Base-by-base conservation (phyloP, 2,888 invertebrate species). In the Urechis unicinctus region DNA sequence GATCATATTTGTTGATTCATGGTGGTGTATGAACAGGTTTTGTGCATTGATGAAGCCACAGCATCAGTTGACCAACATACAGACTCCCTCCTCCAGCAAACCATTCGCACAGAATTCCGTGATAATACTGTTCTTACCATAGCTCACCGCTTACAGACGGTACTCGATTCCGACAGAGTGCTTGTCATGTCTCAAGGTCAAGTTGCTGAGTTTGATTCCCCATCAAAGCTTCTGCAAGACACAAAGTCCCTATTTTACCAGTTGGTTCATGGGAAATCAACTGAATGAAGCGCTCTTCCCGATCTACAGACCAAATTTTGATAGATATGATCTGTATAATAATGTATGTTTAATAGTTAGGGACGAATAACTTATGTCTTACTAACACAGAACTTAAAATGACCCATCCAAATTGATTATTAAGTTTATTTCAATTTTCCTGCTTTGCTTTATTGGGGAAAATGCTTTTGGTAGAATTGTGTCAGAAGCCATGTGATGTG, bases 11-110 rank as follows among this genome's bases (percentile, higher is more conserved):
- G n/a, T n/a, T n/a, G n/a, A n/a, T n/a, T n/a, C n/a, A n/a, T n/a
- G n/a, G n/a, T n/a, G n/a, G n/a, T n/a, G n/a, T n/a, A 31, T 50
- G 22, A 9, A 3, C 64, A 76, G 77, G 67, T 77, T 36, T 55
- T 77, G 50, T 77, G 76, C 68, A 89, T 94, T 49, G 94, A 95
- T 77, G 94, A 95, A 80, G 94, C 92, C 24, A 94, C 93, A 0
- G 91, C 94, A 1, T 91, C 89, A 76, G 84, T 94, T 9, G 94
- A 94, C 80, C 83, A 84, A 53, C 89, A 89, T 61, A 90, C 91
- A 1, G 94, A 94, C 57, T 49, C 57, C 5, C 53, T 73, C 17
- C 68, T 77, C 26, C 77, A 77, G 62, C 59, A 66, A 29, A 77
- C 75, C 3, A 74, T 78, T 28, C 63, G 68, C 3, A 59, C 61